Evolutionary conservation across 2,113 vertebrate genomes (phyloP).

Genomic region (Pomatostomus ruficeps): DNA sequence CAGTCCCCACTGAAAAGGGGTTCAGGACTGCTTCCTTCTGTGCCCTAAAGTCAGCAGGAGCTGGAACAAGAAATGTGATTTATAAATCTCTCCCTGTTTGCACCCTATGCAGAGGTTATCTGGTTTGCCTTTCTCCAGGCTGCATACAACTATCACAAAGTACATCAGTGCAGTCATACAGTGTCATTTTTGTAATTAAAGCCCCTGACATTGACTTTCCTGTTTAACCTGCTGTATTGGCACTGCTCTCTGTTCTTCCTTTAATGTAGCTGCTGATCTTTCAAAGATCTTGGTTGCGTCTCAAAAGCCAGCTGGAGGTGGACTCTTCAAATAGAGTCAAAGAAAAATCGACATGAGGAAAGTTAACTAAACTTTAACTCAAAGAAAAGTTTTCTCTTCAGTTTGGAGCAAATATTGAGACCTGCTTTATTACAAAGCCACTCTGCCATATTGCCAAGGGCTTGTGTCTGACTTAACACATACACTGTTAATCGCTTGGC

Average conservation of each 20-base stretch:
- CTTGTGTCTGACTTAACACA: conserved; percentile 4
- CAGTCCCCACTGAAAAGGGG: background rate
- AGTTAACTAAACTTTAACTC: conserved; percentile 52
- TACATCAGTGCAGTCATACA: background rate
- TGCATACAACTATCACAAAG: background rate
- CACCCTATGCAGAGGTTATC: background rate
- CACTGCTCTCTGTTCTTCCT: conserved; percentile 29
- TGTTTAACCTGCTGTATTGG: conserved; percentile 31
- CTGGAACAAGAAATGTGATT: background rate
- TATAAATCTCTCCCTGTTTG: background rate
- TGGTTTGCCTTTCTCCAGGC: background rate
- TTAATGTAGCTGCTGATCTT: conserved; percentile 46
- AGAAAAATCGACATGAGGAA: background rate
- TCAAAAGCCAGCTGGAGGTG: conserved; percentile 47
- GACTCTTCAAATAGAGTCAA: conserved; percentile 44
- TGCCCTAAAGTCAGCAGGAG: background rate
- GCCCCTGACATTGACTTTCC: background rate
- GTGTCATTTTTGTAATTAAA: conserved; percentile 49
- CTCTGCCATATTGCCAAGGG: conserved; percentile 27
- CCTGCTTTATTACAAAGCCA: conserved; percentile 26
- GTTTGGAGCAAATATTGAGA: conserved; percentile 54
- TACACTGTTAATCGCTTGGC: background rate
- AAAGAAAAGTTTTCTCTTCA: conserved; percentile 45
- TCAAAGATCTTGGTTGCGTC: conserved; percentile 50
- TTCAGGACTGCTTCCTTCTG: background rate